Conservation (phyloP, 2,888 invertebrate species). For the Tubiluchus corallicola region DNA sequence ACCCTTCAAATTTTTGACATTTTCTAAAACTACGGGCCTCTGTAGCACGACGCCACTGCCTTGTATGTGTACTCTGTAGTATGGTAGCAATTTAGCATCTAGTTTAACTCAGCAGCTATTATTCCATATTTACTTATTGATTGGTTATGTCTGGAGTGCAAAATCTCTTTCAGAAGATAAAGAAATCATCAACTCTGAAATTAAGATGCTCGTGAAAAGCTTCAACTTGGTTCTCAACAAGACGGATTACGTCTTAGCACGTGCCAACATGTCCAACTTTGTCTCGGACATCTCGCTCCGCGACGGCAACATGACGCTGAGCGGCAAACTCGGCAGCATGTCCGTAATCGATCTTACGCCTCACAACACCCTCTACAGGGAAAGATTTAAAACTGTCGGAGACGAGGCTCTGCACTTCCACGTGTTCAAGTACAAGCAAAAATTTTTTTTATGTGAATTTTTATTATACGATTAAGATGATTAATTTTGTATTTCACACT, state of each 20-base stretch:
- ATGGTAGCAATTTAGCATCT: too few relatives aligned
- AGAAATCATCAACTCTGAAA: conserved; percentile 36
- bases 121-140: too few relatives aligned
- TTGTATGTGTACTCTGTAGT: too few relatives aligned
- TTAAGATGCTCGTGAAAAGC: conserved; percentile 53
- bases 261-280: conserved; percentile 49
- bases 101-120: too few relatives aligned
- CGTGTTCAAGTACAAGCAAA: conserved; percentile 37
- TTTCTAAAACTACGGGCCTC: too few relatives aligned
- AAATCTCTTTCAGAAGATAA: conserved; percentile 17
- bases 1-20: too few relatives aligned
- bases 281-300: conserved; percentile 26
- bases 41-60: too few relatives aligned
- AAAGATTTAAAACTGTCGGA: conserved; percentile 60
- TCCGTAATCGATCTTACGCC: conserved; percentile 56
- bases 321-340: conserved; percentile 58
- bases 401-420: conserved; percentile 59
- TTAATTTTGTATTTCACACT: conserved; percentile 6
- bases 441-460: conserved; percentile 5
- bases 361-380: conserved; percentile 51
- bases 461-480: neutral
- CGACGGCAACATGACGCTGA: conserved; percentile 36
- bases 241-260: conserved; percentile 51
- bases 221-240: conserved; percentile 57
- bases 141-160: too few relatives aligned